A percentile compares a stretch with the other conserved stretches of the same genome.
Evolutionary conservation across 2,888 invertebrate species (phyloP).

Genomic region (Nomada ferruginata): DNA sequence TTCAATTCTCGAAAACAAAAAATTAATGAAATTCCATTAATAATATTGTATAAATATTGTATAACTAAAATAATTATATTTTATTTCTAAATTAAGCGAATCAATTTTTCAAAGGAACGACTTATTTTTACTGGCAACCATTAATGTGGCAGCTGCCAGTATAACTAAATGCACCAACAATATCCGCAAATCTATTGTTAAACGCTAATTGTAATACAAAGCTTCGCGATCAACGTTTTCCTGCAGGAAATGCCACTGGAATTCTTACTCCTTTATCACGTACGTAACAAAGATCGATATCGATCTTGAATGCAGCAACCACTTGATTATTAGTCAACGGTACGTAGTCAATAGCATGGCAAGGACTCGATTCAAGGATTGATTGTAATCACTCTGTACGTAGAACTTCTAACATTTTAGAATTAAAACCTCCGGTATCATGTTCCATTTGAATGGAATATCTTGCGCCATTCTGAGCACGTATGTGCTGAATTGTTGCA

Average conservation of each 20-base stretch:
- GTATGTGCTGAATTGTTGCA: too few relatives aligned
- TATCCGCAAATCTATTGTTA: too few relatives aligned
- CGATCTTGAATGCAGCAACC: slow-evolving; percentile 36
- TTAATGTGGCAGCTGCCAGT: too few relatives aligned
- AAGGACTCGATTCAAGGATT: slow-evolving; percentile 46
- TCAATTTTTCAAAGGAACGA: too few relatives aligned
- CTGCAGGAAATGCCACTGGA: not conserved
- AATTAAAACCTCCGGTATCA: not conserved
- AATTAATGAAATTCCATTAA: too few relatives aligned
- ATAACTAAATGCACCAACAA: too few relatives aligned
- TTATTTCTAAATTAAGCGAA: too few relatives aligned
- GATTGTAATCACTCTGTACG: slow-evolving; percentile 1
- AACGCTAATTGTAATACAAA: not conserved
- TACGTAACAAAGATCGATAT: slow-evolving; percentile 17
- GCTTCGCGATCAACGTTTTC: not conserved
- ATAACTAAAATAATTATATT: too few relatives aligned
- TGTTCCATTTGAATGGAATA: not conserved
- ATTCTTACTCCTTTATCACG: slow-evolving; percentile 1
- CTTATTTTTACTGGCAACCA: too few relatives aligned
- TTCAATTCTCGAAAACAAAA: too few relatives aligned
- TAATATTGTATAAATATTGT: too few relatives aligned
- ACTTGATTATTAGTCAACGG: slow-evolving; percentile 46
- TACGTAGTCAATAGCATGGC: slow-evolving; percentile 1
- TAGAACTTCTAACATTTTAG: not conserved
- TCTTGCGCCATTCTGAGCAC: not conserved